phyloP scores from a whole-genome alignment of 37 sponge, comb jelly and placozoan species.

The Crambe crambe region DNA sequence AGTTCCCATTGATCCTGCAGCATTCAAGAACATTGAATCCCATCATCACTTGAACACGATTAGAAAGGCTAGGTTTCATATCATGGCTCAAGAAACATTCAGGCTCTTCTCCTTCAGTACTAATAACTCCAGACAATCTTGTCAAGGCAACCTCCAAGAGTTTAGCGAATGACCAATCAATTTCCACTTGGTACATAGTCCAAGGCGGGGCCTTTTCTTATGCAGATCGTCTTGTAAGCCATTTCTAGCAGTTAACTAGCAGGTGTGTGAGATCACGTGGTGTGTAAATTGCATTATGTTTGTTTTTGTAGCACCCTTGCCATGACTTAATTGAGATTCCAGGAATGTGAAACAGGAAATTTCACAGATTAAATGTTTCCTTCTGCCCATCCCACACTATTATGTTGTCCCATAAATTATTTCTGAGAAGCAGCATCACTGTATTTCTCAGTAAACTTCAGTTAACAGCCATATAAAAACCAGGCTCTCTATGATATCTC shows the following conservation, averaged over 20 bases:
- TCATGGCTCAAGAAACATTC: neutral
- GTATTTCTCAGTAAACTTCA: no score
- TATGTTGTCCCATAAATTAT: no score
- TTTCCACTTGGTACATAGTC: neutral
- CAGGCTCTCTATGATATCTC: no score
- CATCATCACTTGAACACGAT: neutral
- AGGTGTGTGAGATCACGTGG: neutral
- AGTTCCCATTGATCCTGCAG: neutral
- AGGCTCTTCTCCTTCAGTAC: neutral
- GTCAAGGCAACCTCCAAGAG: neutral
- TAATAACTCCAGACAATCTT: neutral
- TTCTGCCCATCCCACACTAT: no score
- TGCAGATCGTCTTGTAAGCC: neutral
- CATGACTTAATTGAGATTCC: neutral
- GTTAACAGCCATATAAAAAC: no score
- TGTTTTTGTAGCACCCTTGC: neutral
- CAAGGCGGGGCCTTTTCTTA: constrained; percentile 1
- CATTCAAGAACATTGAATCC: neutral
- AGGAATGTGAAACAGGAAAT: constrained; percentile 3
- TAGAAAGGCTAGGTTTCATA: constrained; percentile 6
- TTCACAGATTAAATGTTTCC: no score
- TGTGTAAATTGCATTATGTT: neutral
- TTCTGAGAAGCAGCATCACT: no score
- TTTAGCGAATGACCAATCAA: neutral
- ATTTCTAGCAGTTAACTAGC: neutral